phyloP scores from a whole-genome alignment of 2,888 invertebrate genomes.

The Heliconius ethilla region DNA sequence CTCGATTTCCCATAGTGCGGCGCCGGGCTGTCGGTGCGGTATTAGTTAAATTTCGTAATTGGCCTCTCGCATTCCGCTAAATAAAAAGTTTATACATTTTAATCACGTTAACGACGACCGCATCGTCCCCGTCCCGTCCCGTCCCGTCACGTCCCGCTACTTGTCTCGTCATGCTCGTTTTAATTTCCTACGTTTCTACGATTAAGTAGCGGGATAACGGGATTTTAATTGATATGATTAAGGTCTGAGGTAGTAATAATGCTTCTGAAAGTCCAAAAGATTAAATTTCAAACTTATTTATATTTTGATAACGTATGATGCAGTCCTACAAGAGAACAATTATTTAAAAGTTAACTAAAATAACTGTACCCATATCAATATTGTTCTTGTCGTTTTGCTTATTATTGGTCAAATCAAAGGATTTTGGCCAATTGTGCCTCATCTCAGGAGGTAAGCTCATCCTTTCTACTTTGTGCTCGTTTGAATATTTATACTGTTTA shows the following conservation, averaged over 20 bases:
- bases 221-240: conserved; percentile 23
- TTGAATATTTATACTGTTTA: background rate
- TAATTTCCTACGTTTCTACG: conserved; percentile 25
- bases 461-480: background rate
- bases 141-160: background rate
- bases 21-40: background rate
- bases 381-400: background rate
- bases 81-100: conserved; percentile 27
- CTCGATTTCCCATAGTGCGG: no score
- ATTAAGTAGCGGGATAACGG: conserved; percentile 7
- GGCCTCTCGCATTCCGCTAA: background rate
- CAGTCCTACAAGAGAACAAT: no score
- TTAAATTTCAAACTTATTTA: no score
- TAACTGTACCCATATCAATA: no score
- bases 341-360: background rate
- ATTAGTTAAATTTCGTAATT: conserved; percentile 4
- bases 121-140: background rate
- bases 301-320: no score
- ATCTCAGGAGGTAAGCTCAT: background rate
- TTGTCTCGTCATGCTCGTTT: conserved; percentile 27
- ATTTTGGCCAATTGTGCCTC: background rate
- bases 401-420: background rate
- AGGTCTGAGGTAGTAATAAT: background rate
- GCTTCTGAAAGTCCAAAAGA: no score
- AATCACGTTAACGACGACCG: conserved; percentile 16